Base-by-base conservation (phyloP, 2,888 invertebrate species). In the Lysandra coridon region DNA sequence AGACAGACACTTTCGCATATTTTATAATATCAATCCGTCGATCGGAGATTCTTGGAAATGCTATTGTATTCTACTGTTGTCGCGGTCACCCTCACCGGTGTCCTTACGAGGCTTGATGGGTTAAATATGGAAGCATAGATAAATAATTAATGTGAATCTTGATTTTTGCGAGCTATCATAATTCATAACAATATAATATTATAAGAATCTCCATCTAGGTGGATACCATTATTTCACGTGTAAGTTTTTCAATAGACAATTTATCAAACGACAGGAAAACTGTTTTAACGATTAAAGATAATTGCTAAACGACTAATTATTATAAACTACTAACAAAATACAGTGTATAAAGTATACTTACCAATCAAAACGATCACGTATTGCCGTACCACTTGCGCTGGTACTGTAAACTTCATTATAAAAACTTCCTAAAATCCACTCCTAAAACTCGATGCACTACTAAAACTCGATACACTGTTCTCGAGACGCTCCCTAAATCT, bases 311-410 rank as follows among this genome's bases (percentile, higher is more conserved):
- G 44, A 44, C 44, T 44, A 44, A 44, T 44, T 44, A 53, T 14
- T 44, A 53, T 3, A 3, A 14, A 60, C 44, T 44, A 5, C 60
- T 7, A 60, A n/a, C n/a, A 23, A 60, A n/a, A 6, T n/a, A n/a
- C 7, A 60, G 17, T 60, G 14, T 53, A 3, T 14, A 14, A 53
- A 10, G 12, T 1, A 1, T 12, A 82, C 82, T 80, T 82, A 88
- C 87, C 87, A 60, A 82, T 81, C 78, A 87, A 83, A 49, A 87
- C 86, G 17, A 85, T 81, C 4, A 82, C 81, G 82, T 87, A 88
- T 76, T 88, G 87, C 69, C 87, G 81, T n/a, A 88, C 44, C 17
- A 85, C 78, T 10, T 85, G 84, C 14, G 83, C 80, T 2, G 80
- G 73, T 10, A 83, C 44, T 62, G 76, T 79, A 23, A 82, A 37